A percentile compares a stretch with the other conserved stretches of the same genome.
Evolutionary conservation across 1,140 invertebrate genomes (phyloP).

Genomic region (Neelides sp.): DNA sequence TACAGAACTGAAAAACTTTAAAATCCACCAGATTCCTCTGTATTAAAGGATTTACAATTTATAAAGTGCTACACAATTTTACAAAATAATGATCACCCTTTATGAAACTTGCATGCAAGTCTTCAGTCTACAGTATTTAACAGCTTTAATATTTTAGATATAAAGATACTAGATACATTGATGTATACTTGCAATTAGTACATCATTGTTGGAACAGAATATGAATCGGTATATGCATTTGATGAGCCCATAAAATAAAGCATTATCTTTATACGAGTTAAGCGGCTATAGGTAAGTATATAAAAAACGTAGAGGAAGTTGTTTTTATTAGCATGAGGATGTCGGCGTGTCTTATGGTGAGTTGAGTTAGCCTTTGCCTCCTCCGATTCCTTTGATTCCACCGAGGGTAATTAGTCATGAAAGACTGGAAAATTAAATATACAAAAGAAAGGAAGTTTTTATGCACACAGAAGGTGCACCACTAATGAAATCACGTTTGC

Average conservation of each 20-base stretch:
- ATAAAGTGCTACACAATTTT: too few relatives aligned
- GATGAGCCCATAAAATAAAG: neutral
- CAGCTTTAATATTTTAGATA: too few relatives aligned
- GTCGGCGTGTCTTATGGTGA: slow-evolving; percentile 17
- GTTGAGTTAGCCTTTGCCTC: slow-evolving; percentile 16
- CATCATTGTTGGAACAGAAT: neutral
- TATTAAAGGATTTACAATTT: too few relatives aligned
- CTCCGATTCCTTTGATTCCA: slow-evolving; percentile 15
- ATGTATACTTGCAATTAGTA: slow-evolving; percentile 5
- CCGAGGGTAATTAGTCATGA: slow-evolving; percentile 24
- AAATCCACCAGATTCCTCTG: too few relatives aligned
- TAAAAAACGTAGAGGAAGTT: slow-evolving; percentile 4
- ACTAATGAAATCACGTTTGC: slow-evolving; percentile 23
- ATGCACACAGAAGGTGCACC: slow-evolving; percentile 10
- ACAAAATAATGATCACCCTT: too few relatives aligned
- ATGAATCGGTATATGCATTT: slow-evolving; percentile 1
- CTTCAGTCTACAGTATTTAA: too few relatives aligned
- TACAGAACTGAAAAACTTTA: too few relatives aligned
- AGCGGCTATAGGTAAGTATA: slow-evolving; percentile 4
- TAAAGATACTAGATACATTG: too few relatives aligned
- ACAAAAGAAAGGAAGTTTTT: slow-evolving; percentile 1
- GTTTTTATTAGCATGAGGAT: neutral
- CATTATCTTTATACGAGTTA: neutral
- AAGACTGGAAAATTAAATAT: slow-evolving; percentile 1
- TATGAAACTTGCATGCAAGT: too few relatives aligned